These are phyloP conservation scores for Hemicentrotus pulcherrimus DNA, from an alignment of 35 echinoderm and acorn worm species.

Conservation along the genomic window DNA sequence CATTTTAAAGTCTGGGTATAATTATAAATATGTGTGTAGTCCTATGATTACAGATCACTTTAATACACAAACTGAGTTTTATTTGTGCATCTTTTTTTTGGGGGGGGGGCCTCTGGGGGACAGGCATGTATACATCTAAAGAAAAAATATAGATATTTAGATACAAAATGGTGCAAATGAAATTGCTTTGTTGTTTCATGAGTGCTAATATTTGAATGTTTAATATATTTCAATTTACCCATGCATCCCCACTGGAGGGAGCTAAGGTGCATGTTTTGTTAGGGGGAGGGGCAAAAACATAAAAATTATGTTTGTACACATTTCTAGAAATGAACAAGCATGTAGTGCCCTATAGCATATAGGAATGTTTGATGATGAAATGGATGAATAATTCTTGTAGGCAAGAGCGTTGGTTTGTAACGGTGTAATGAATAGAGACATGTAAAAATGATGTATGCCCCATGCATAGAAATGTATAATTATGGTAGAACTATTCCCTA, in stretches of 20 bases:
- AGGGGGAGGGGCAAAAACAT: neutral
- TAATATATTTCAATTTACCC: neutral
- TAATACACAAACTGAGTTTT: neutral
- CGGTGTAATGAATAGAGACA: neutral
- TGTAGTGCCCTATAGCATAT: neutral
- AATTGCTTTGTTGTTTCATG: no score
- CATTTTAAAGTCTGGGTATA: no score
- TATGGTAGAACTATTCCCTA: neutral
- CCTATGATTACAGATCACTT: no score
- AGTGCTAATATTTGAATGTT: no score
- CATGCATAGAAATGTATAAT: neutral
- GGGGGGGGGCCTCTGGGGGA: no score
- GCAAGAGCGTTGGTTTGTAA: neutral
- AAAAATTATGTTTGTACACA: neutral
- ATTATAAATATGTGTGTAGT: no score
- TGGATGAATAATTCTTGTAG: neutral
- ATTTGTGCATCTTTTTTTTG: neutral
- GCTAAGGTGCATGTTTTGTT: neutral
- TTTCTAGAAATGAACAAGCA: neutral
- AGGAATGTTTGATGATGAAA: neutral
- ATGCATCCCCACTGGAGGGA: neutral
- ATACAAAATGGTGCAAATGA: neutral
- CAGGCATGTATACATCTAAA: neutral
- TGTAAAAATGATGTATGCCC: neutral
- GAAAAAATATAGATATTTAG: neutral